Evolutionary conservation across 2,888 invertebrate genomes (phyloP), one percentile per base, ranked within the genome.

Genomic region (Tuberolachnus salignus): DNA sequence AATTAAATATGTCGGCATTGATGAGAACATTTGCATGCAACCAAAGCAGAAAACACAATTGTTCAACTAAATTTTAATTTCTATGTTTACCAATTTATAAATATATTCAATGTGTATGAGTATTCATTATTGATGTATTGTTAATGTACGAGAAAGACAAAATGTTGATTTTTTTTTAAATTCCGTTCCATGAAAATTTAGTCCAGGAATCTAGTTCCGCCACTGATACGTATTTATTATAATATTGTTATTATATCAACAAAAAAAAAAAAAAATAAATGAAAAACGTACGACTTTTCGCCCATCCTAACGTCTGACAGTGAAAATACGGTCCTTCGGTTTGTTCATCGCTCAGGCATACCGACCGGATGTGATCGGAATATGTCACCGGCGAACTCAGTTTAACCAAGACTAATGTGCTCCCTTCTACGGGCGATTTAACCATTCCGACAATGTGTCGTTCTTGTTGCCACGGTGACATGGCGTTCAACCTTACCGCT

Each of bases 401-500:
- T 82, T 94, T 92, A 59, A 94, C 89, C 78, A 95, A 86, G 0
- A 94, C 94, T 8, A 94, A 89, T 82, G 93, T 93, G 83, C 94
- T 94, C 26, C 95, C 95, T 85, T 94, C 94, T 0, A 95, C 93
- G 0, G 94, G 95, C 0, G 94, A 94, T 83, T 94, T 93, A 19
- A 94, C 91, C 92, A 95, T 92, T 46, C 94, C 84, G n/a, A 94
- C 90, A 72, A 94, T 91, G 80, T 93, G 88, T 70, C 92, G 88
- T 83, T 94, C 92, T 84, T 94, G 94, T 83, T 94, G 93, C 94
- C 94, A 94, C 0, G 95, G 95, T 0, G 94, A 90, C 1, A 91
- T 91, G 81, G 93, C 91, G 59, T 92, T 90, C 59, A 94, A 88
- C 64, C 95, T 89, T 0, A 93, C 90, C 9, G 90, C 89, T 1